Evolutionary conservation across 1,140 invertebrate genomes (phyloP), one percentile per base, ranked within the genome.

Genomic region (Hypsibius dujardini): DNA sequence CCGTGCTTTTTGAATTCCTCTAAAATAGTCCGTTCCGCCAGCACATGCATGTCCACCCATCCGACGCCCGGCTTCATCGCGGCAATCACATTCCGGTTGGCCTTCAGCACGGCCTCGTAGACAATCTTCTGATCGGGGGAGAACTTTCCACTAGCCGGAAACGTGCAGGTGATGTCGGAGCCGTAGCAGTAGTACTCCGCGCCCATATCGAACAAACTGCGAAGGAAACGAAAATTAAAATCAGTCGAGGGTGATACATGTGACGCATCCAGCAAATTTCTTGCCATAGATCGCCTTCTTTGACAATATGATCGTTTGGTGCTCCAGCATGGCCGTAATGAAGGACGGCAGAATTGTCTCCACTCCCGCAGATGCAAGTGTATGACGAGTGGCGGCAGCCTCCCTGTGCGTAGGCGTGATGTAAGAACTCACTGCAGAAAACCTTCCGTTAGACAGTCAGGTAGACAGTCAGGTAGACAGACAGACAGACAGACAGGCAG

Each of bases 161-260:
- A 98, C 1, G 89, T 88, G 79, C 92, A 95, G 0, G 95, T 98
- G 56, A 99, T 97, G 77, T 98, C 95, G 0, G 94, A 91, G 1
- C 90, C 86, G 79, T 97, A 98, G 69, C 95, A 93, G 77, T 87
- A 92, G 78, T 98, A 98, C 79, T 95, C 93, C 42, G 86, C 91
- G 28, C 95, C 95, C 94, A 98, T 97, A 79, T 98, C 95, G 81
- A 96, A 95, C 1, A 97, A 80, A 77, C 91, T 90, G 77, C 12
- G 82, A 83, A 28, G 7, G 1, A 40, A 2, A 46, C 1, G 1
- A 71, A 59, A 50, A 71, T 46, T 59, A 28, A 71, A 56, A 56
- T 56, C 7, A 0, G n/a, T 56, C 7, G 50, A n/a, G n/a, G n/a
- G 50, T 12, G 50, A 56, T 56, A n/a, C n/a, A 56, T 1, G 2